These are phyloP conservation scores for Cochlearius cochlearius DNA, from an alignment of 2,113 vertebrate species.

Conservation along the genomic window DNA sequence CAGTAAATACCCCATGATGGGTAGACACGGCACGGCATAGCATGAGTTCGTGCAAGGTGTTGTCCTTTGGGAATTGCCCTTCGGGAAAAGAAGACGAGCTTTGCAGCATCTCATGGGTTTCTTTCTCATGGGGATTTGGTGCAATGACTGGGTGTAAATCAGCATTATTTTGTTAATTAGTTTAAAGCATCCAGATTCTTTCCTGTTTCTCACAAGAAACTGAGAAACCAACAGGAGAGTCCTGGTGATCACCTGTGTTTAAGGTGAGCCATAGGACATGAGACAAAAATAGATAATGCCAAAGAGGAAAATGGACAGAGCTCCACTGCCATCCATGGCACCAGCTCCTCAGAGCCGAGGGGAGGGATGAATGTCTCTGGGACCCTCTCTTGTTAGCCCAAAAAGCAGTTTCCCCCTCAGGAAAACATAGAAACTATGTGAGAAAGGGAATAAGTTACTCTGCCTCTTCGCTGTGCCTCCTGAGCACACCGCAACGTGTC, in stretches of 20 bases:
- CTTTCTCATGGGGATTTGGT: background rate
- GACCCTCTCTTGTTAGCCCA: background rate
- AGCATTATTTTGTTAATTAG: background rate
- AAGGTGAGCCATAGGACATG: background rate
- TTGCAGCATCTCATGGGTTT: background rate
- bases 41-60: background rate
- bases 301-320: background rate
- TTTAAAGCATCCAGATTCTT: background rate
- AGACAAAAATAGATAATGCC: background rate
- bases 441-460: background rate
- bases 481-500: background rate
- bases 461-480: no score
- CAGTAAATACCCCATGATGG: fast-evolving
- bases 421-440: background rate
- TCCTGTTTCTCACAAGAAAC: background rate
- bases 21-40: fast-evolving
- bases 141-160: background rate
- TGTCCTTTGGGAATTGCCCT: background rate
- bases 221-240: no score
- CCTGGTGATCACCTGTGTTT: background rate
- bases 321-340: background rate
- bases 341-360: background rate
- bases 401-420: background rate
- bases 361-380: background rate
- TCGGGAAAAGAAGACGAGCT: background rate